These are phyloP conservation scores for Brachionus plicatilis DNA, from an alignment of 1,140 invertebrate species.

Conservation along the genomic window DNA sequence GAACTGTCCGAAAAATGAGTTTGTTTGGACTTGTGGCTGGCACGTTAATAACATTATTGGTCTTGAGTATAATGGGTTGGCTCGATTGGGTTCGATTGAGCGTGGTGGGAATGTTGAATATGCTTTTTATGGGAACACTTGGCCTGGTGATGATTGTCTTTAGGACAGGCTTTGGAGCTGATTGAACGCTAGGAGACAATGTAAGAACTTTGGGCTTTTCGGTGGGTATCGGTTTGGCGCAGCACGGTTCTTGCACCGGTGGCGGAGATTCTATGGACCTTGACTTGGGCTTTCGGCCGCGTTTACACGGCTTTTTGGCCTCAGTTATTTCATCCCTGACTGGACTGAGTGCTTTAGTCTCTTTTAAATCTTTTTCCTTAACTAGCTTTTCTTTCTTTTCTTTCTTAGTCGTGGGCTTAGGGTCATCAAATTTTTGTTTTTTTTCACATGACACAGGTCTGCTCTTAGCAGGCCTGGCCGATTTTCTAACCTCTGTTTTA, in stretches of 20 bases:
- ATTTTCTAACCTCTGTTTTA: constrained; percentile 36
- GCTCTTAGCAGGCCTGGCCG: background rate
- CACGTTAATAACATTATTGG: background rate
- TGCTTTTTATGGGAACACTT: background rate
- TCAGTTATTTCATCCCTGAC: background rate
- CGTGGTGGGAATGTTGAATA: background rate
- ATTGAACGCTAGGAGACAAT: background rate
- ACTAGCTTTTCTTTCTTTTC: background rate
- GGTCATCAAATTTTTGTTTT: background rate
- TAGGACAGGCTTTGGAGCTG: background rate
- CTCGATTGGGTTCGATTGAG: background rate
- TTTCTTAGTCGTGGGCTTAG: background rate
- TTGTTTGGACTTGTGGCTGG: background rate
- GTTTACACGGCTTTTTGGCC: background rate
- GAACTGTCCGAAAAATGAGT: background rate
- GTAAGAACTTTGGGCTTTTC: constrained; percentile 2
- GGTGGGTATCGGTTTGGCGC: background rate
- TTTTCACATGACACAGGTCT: background rate
- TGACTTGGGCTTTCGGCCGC: background rate
- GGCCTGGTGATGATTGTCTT: background rate
- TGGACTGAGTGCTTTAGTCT: background rate
- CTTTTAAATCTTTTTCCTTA: background rate
- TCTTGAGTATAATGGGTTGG: background rate
- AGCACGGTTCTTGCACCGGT: background rate
- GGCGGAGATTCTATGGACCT: background rate